A percentile compares a stretch with the other conserved stretches of the same genome.
These are phyloP conservation scores for Agrochola macilenta DNA, from an alignment of 2,888 invertebrate genomes.

Conservation along the genomic window DNA sequence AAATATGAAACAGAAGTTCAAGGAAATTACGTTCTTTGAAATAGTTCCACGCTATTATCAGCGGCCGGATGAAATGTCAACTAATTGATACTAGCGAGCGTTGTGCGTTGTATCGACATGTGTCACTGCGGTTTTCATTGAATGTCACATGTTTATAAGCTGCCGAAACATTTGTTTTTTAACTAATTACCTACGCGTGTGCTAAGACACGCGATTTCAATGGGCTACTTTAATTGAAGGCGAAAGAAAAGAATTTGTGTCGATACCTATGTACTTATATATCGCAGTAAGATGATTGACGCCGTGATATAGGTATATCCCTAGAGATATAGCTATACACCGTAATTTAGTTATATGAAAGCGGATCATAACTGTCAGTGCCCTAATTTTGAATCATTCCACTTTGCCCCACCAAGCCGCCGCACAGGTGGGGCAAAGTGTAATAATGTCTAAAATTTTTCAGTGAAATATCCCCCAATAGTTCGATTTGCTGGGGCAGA, in stretches of 20 bases:
- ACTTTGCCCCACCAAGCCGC: no score
- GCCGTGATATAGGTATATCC: no score
- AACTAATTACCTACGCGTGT: conserved; percentile 17
- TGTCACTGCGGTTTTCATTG: conserved; percentile 75
- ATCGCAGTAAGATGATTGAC: no score
- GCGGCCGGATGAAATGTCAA: conserved; percentile 76
- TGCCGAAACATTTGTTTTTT: conserved; percentile 42
- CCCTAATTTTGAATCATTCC: no score
- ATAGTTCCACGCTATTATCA: conserved; percentile 76
- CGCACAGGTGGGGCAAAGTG: no score
- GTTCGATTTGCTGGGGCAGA: no score
- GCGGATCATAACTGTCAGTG: no score
- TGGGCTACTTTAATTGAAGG: background rate
- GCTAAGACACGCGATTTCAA: conserved; percentile 15
- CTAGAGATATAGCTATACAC: no score
- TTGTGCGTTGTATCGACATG: conserved; percentile 78
- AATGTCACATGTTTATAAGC: conserved; percentile 56
- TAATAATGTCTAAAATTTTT: no score
- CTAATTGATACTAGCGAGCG: conserved; percentile 75
- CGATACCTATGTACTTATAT: no score
- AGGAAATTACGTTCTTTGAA: conserved; percentile 81
- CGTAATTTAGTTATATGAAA: no score
- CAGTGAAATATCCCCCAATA: no score
- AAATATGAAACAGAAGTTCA: conserved; percentile 83
- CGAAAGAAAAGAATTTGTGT: background rate